These are phyloP conservation scores for Nothobranchius furzeri DNA, from an alignment of 2,113 vertebrate genomes.

Conservation along the genomic window DNA sequence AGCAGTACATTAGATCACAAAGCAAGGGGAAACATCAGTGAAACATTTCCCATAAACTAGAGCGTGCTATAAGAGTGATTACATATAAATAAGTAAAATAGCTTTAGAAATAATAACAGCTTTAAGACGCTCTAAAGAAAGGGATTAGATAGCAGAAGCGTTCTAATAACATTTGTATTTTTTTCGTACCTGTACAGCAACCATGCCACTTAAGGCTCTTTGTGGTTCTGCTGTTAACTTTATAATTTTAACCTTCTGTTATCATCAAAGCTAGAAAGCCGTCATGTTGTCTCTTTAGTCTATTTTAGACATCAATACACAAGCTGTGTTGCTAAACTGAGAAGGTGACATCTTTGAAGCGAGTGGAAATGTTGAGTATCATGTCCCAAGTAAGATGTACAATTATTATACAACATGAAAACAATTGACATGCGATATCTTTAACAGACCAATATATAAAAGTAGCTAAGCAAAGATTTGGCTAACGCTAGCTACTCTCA, in stretches of 20 bases:
- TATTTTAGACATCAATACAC: constrained; percentile 23
- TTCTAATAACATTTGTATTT: not conserved
- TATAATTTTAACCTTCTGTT: not conserved
- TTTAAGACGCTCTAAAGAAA: too few relatives aligned
- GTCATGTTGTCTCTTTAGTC: not conserved
- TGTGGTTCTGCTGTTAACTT: not conserved
- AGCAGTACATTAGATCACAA: too few relatives aligned
- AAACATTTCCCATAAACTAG: too few relatives aligned
- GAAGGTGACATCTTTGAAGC: constrained; percentile 48
- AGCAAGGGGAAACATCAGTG: too few relatives aligned
- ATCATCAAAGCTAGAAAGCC: not conserved
- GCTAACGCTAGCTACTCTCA: constrained; percentile 43
- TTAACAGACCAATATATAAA: not conserved
- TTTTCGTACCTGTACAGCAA: not conserved
- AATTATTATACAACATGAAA: not conserved
- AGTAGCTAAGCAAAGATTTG: not conserved
- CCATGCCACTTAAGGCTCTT: not conserved
- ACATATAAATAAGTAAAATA: too few relatives aligned
- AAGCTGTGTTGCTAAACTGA: constrained; percentile 37
- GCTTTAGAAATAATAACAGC: too few relatives aligned
- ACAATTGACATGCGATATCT: not conserved
- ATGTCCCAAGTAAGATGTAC: constrained; percentile 31
- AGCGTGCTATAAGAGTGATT: too few relatives aligned
- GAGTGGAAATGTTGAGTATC: constrained; percentile 18
- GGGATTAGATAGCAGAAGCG: too few relatives aligned